Evolutionary conservation across 2,797 vertebrate species (phyloP).

Genomic region (Momotus momota): DNA sequence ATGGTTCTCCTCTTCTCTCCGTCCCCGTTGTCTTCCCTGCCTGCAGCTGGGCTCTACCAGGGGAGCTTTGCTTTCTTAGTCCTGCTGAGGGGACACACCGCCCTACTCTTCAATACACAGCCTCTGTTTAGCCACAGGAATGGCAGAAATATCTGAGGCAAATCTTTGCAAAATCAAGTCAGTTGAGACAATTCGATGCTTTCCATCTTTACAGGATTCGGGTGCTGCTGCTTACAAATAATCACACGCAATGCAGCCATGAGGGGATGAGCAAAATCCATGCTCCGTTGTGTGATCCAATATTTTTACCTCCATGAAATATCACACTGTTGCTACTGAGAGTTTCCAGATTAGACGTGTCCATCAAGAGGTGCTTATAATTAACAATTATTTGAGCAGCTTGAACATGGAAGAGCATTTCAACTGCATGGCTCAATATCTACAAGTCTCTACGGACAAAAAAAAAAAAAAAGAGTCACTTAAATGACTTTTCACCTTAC

Average conservation of each 20-base stretch:
- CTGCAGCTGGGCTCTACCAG: neutral
- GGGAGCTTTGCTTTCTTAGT: neutral
- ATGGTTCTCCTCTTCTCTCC: no score
- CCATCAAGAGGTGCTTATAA: neutral
- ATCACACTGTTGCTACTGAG: neutral
- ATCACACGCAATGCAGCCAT: neutral
- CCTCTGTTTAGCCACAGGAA: neutral
- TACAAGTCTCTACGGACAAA: neutral
- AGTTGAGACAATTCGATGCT: neutral
- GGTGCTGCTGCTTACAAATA: neutral
- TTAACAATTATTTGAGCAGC: neutral
- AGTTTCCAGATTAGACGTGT: neutral
- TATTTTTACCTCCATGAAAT: neutral
- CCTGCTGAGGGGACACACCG: no score
- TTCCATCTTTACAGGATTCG: neutral
- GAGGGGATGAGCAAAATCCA: neutral
- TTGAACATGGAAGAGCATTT: neutral
- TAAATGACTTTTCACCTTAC: neutral
- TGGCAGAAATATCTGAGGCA: neutral
- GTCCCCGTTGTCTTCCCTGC: neutral
- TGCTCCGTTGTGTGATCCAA: neutral
- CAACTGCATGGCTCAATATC: accelerated
- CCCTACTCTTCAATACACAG: neutral
- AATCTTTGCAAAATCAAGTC: neutral
- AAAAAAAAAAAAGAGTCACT: neutral